Conservation (phyloP, 1,140 invertebrate genomes). For the Brachionus angularis region DNA sequence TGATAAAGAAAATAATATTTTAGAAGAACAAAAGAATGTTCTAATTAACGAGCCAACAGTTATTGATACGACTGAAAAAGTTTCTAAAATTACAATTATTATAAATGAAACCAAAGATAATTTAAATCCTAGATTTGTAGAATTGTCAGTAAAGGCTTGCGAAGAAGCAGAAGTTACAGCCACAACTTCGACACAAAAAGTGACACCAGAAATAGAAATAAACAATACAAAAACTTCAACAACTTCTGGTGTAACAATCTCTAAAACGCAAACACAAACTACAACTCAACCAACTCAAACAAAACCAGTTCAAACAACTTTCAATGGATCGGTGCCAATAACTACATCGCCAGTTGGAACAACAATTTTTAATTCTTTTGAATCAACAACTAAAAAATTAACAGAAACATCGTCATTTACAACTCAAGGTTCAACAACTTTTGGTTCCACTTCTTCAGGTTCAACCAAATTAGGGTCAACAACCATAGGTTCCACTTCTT, state of each 20-base stretch:
- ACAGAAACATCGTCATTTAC: too few relatives aligned
- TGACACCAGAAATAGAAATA: neutral
- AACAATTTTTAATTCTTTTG: neutral
- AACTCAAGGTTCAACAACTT: too few relatives aligned
- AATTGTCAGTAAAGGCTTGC: neutral
- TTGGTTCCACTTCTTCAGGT: too few relatives aligned
- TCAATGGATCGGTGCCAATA: neutral
- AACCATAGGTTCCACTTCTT: too few relatives aligned
- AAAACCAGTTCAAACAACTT: neutral
- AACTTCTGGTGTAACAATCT: neutral
- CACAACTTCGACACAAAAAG: neutral
- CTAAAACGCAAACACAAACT: neutral
- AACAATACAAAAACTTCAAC: neutral
- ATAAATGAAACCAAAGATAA: slow-evolving; percentile 9
- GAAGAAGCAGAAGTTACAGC: neutral
- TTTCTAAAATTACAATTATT: neutral
- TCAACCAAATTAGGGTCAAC: too few relatives aligned
- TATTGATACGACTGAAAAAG: neutral
- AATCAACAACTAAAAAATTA: too few relatives aligned
- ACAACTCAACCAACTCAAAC: neutral
- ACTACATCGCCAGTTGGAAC: neutral
- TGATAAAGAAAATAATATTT: neutral
- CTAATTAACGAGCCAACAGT: neutral
- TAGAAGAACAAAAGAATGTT: neutral
- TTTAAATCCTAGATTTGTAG: neutral